These are phyloP conservation scores for Mormyrops boulengeri DNA, from an alignment of 2,797 vertebrate genomes.

Conservation along the genomic window DNA sequence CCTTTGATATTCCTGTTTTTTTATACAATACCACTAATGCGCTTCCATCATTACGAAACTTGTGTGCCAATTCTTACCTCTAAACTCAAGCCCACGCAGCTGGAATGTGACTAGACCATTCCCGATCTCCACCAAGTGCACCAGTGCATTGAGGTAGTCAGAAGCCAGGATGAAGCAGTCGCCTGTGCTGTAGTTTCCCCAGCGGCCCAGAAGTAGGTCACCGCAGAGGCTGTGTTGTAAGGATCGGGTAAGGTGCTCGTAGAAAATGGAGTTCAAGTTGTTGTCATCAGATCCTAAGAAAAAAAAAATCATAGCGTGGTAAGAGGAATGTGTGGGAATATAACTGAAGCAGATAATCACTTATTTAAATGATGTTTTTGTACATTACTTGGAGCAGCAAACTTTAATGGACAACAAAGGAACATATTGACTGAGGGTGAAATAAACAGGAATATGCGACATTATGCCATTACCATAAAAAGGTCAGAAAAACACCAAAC, in stretches of 20 bases:
- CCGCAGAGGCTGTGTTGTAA: slow-evolving; percentile 95
- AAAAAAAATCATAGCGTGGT: too few relatives aligned
- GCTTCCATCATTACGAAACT: background rate
- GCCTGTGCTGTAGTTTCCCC: slow-evolving; percentile 91
- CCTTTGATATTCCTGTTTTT: background rate
- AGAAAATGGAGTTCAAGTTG: slow-evolving; percentile 98
- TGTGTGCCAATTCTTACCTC: slow-evolving; percentile 64
- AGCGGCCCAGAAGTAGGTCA: slow-evolving; percentile 86
- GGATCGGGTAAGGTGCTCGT: slow-evolving; percentile 93
- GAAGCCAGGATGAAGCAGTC: slow-evolving; percentile 98
- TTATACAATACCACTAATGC: background rate
- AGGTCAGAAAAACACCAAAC: background rate
- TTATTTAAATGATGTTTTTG: background rate
- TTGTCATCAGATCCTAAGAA: slow-evolving; percentile 88
- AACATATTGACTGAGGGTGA: background rate
- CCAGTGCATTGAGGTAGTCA: slow-evolving; percentile 96
- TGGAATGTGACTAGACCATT: slow-evolving; percentile 95
- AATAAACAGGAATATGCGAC: background rate
- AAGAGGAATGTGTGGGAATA: background rate
- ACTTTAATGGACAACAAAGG: background rate
- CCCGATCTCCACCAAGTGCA: slow-evolving; percentile 94
- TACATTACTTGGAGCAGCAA: background rate
- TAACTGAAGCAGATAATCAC: background rate
- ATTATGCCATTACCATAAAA: background rate
- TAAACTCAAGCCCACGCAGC: slow-evolving; percentile 93